These are phyloP conservation scores for Phoxinus dragarum DNA, from an alignment of 2,797 vertebrate genomes.

Conservation along the genomic window DNA sequence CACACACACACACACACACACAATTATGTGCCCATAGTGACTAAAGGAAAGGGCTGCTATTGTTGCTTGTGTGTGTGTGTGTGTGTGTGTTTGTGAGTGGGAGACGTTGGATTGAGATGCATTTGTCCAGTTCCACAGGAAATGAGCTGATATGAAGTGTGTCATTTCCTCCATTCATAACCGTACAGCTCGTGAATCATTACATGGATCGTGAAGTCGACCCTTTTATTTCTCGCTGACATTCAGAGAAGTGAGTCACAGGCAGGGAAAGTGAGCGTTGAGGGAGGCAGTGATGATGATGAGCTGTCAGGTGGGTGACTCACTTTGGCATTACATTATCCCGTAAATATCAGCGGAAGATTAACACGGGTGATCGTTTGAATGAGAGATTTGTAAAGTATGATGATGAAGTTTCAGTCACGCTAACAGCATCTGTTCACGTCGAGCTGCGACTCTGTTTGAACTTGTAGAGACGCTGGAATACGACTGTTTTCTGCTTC, in stretches of 20 bases:
- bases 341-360: slow-evolving; percentile 24
- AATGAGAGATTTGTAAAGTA: slow-evolving; percentile 17
- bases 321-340: slow-evolving; percentile 7
- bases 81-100: slow-evolving; percentile 27
- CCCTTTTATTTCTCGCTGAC: slow-evolving; percentile 28
- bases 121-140: slow-evolving; percentile 48
- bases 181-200: slow-evolving; percentile 22
- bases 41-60: slow-evolving; percentile 43
- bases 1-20: slow-evolving; percentile 40
- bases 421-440: background rate
- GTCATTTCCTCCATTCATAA: slow-evolving; percentile 43
- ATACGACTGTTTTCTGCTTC: background rate
- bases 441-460: slow-evolving; percentile 17
- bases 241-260: slow-evolving; percentile 40
- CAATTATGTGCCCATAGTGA: slow-evolving; percentile 12
- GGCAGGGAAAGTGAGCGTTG: slow-evolving; percentile 19
- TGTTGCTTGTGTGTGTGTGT: slow-evolving; percentile 38
- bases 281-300: slow-evolving; percentile 37
- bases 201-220: slow-evolving; percentile 5
- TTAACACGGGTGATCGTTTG: background rate
- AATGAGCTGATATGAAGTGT: slow-evolving; percentile 44
- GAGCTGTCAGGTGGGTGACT: slow-evolving; percentile 31
- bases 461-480: slow-evolving; percentile 44
- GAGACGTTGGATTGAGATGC: slow-evolving; percentile 21
- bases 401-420: slow-evolving; percentile 12